Percentiles rank a stretch among this genome's conserved stretches.
Conservation (phyloP, 1,140 invertebrate species). For the Homalodisca vitripennis region DNA sequence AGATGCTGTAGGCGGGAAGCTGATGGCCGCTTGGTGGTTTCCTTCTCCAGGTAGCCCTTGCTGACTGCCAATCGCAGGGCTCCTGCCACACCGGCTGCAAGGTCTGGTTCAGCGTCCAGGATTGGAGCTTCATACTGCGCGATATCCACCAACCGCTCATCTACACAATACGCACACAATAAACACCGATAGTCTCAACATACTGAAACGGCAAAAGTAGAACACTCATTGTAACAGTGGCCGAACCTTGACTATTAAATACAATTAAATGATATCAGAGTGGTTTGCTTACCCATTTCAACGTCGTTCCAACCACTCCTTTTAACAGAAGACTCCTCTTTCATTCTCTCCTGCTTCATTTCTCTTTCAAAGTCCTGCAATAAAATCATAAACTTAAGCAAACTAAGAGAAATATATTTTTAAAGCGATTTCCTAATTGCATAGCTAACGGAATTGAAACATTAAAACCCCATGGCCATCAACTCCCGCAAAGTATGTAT, state of each 20-base stretch:
- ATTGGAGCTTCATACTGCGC: slow-evolving; percentile 65
- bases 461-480: too few relatives aligned
- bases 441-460: too few relatives aligned
- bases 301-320: slow-evolving; percentile 72
- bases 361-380: slow-evolving; percentile 63
- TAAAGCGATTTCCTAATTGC: too few relatives aligned
- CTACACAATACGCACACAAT: too few relatives aligned
- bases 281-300: slow-evolving; percentile 54
- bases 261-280: neutral
- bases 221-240: neutral
- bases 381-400: too few relatives aligned
- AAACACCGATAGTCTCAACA: too few relatives aligned
- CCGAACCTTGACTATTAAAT: neutral
- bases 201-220: too few relatives aligned
- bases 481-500: too few relatives aligned
- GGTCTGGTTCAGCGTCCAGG: slow-evolving; percentile 92
- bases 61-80: slow-evolving; percentile 90
- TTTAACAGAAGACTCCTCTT: slow-evolving; percentile 51
- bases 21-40: slow-evolving; percentile 68
- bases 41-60: slow-evolving; percentile 93
- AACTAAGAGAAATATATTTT: too few relatives aligned
- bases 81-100: slow-evolving; percentile 88
- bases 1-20: slow-evolving; percentile 74
- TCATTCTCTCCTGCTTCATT: slow-evolving; percentile 52
- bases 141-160: slow-evolving; percentile 49